Percentiles rank a stretch among this genome's conserved stretches.
Conservation (phyloP, 2,113 vertebrate species). For the Rattus rattus region DNA sequence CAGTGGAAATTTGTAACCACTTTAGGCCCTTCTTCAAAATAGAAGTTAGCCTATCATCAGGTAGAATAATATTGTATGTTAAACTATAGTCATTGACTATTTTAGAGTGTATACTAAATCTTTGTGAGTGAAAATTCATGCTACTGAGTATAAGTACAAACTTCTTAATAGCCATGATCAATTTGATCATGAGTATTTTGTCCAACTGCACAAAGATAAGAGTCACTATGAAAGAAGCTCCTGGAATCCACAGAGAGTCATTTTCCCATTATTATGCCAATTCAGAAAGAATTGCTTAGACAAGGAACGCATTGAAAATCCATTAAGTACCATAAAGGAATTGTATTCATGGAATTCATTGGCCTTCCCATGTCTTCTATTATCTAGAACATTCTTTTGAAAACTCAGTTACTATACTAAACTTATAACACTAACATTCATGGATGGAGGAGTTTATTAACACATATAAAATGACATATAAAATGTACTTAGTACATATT, state of each 20-base stretch:
- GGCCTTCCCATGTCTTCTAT: too few species aligned
- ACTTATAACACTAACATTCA: background rate
- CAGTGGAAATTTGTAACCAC: background rate
- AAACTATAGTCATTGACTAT: background rate
- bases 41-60: background rate
- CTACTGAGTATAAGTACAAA: too few species aligned
- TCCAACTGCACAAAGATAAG: background rate
- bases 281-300: background rate
- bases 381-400: background rate
- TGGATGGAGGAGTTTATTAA: background rate
- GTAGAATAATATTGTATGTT: background rate
- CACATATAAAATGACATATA: background rate
- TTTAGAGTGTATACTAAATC: background rate
- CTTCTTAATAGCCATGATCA: background rate
- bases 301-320: background rate
- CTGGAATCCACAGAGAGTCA: background rate
- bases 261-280: background rate
- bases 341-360: background rate
- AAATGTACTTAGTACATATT: background rate
- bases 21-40: background rate
- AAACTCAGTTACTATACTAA: background rate
- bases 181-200: background rate
- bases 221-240: background rate
- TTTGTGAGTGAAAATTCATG: too few species aligned
- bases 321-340: background rate